Percentiles rank a stretch among this genome's conserved stretches.
Evolutionary conservation across 2,888 invertebrate genomes (phyloP).

Genomic region (Tortricodes alternella): DNA sequence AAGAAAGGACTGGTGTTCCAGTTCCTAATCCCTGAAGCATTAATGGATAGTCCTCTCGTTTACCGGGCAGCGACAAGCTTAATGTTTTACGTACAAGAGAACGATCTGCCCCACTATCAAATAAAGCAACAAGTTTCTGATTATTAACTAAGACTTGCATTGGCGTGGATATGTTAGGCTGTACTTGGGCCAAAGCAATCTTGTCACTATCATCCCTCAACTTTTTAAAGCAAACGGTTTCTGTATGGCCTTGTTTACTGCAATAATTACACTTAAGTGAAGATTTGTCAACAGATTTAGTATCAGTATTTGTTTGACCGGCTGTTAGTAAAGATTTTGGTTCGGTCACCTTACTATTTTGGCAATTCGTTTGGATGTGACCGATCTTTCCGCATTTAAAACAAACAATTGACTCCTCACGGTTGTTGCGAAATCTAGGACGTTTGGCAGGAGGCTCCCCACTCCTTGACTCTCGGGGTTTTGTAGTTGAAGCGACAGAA

Average conservation of each 20-base stretch:
- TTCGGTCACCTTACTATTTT: neutral
- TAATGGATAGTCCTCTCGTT: neutral
- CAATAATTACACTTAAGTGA: neutral
- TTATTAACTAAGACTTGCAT: no score
- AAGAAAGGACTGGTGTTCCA: neutral
- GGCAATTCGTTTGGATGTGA: neutral
- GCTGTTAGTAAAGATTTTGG: neutral
- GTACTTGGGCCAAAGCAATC: neutral
- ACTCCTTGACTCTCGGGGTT: neutral
- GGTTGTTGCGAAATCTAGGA: neutral
- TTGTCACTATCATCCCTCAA: neutral
- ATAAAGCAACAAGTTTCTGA: neutral
- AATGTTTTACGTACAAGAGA: neutral
- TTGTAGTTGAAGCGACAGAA: neutral
- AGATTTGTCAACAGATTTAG: neutral
- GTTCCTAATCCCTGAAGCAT: neutral
- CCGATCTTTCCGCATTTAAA: neutral
- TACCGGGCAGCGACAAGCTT: neutral
- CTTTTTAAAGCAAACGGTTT: neutral
- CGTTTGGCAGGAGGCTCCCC: neutral
- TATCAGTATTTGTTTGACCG: neutral
- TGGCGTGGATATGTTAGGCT: no score
- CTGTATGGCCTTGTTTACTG: neutral
- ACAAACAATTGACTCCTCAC: neutral
- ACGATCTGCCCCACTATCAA: neutral